Evolutionary conservation across 2,797 vertebrate genomes (phyloP).

Genomic region (Galaxias olidus): DNA sequence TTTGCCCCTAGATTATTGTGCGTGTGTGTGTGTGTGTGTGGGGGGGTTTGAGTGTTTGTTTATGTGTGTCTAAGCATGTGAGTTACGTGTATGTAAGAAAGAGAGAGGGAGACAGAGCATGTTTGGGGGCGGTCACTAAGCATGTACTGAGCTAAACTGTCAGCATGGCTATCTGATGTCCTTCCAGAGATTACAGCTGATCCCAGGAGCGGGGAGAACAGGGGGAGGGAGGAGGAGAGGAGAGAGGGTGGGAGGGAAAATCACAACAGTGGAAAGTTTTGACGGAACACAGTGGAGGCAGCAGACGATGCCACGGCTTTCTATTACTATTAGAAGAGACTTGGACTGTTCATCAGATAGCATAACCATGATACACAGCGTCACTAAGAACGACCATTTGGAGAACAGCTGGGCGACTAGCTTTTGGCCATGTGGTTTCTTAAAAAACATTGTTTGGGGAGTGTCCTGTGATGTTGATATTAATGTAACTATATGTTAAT

Average conservation of each 20-base stretch:
- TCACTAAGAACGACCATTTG: no score
- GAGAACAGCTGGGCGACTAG: no score
- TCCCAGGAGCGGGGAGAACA: conserved; percentile 28
- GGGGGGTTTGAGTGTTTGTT: conserved; percentile 8
- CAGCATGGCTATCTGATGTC: conserved; percentile 40
- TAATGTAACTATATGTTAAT: no score
- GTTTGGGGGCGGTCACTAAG: no score
- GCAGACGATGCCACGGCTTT: not conserved
- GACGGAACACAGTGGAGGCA: conserved; percentile 15
- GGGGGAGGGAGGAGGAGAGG: conserved; percentile 19
- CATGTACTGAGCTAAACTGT: conserved; percentile 12
- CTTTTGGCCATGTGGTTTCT: no score
- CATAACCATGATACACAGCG: no score
- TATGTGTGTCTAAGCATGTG: no score
- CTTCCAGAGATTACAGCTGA: conserved; percentile 38
- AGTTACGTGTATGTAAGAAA: no score
- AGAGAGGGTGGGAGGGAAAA: not conserved
- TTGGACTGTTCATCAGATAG: no score
- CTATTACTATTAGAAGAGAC: no score
- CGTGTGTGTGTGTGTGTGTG: conserved; percentile 6
- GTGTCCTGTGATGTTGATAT: no score
- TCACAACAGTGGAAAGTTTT: conserved; percentile 28
- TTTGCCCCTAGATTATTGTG: not conserved
- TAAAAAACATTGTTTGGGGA: no score
- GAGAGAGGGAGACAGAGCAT: not conserved